Conservation (phyloP, 1,140 invertebrate genomes). For the Drosophila nannoptera region DNA sequence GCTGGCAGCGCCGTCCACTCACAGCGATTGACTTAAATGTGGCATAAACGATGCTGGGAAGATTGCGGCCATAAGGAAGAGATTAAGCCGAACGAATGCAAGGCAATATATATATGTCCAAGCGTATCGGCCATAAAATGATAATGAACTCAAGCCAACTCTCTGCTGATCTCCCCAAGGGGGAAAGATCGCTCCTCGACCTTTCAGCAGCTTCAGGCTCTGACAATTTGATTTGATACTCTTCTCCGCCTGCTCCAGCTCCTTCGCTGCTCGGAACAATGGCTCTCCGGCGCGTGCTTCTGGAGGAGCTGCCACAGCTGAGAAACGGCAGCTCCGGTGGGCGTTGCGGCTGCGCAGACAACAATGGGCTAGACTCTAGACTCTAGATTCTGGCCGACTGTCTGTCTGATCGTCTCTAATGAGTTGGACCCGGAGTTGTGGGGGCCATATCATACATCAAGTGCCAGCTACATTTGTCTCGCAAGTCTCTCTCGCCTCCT, state of each 20-base stretch:
- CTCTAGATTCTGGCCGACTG: constrained; percentile 1
- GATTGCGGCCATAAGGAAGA: background rate
- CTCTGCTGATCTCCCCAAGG: too few relatives aligned
- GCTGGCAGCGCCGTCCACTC: constrained; percentile 28
- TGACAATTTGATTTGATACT: constrained; percentile 17
- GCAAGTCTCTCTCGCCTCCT: constrained; percentile 1
- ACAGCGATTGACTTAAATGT: constrained; percentile 39
- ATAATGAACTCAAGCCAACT: too few relatives aligned
- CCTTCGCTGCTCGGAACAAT: constrained; percentile 38
- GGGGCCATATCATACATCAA: constrained; percentile 1
- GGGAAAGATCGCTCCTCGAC: constrained; percentile 46
- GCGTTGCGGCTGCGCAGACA: constrained; percentile 54
- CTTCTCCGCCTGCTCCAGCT: constrained; percentile 34
- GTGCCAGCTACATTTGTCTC: constrained; percentile 29
- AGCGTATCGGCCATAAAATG: too few relatives aligned
- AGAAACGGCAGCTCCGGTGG: constrained; percentile 52
- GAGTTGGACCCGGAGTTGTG: constrained; percentile 1
- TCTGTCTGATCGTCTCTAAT: constrained; percentile 21
- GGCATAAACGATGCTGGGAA: constrained; percentile 38
- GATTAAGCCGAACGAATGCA: background rate
- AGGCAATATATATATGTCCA: background rate
- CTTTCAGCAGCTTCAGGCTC: constrained; percentile 34
- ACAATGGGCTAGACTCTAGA: constrained; percentile 23
- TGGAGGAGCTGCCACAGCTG: constrained; percentile 44
- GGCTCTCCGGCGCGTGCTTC: constrained; percentile 42